phyloP scores from a whole-genome alignment of 2,797 vertebrate genomes.

The Erethizon dorsatum region DNA sequence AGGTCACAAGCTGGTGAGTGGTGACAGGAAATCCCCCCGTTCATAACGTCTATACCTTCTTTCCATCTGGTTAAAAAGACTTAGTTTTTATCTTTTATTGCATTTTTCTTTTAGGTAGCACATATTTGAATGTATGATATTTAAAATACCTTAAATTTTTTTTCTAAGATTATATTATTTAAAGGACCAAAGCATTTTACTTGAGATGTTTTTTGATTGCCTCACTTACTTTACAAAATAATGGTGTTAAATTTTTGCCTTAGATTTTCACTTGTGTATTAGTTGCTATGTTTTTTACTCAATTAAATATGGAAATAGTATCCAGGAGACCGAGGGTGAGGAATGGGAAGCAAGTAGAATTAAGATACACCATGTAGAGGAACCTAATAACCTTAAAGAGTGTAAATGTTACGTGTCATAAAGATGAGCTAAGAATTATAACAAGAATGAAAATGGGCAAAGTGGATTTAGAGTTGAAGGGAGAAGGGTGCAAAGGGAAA shows the following conservation, averaged over 20 bases:
- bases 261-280: slow-evolving; percentile 63
- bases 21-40: neutral
- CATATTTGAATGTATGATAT: neutral
- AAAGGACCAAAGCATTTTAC: neutral
- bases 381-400: neutral
- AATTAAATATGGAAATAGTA: slow-evolving; percentile 84
- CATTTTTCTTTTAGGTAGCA: neutral
- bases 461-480: neutral
- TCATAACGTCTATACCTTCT: neutral
- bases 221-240: slow-evolving; percentile 56
- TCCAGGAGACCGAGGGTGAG: neutral
- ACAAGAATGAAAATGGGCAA: neutral
- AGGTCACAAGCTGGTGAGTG: neutral
- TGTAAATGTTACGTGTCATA: neutral
- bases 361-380: neutral
- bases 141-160: neutral
- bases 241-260: slow-evolving; percentile 15
- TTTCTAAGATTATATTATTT: neutral
- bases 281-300: slow-evolving; percentile 72
- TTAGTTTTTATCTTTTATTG: neutral
- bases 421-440: neutral
- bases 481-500: neutral
- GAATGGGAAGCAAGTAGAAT: neutral
- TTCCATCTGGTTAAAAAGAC: neutral
- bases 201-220: neutral